Evolutionary conservation across 2,888 invertebrate species (phyloP).

Genomic region (Desoria tigrina): DNA sequence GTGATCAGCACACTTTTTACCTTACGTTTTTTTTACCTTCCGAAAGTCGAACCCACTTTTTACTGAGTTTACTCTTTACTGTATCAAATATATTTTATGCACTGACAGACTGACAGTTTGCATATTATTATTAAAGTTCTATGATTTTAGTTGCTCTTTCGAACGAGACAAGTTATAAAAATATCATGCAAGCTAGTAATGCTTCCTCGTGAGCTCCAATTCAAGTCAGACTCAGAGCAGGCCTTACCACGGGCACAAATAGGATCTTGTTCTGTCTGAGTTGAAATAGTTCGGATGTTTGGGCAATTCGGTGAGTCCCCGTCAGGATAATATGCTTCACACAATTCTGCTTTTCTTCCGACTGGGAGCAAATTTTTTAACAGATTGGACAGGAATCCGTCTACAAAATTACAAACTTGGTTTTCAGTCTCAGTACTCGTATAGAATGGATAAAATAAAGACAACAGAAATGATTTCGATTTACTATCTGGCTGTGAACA

Average conservation of each 20-base stretch:
- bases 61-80: too few relatives aligned
- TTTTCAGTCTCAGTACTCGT: not conserved
- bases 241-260: conserved; percentile 43
- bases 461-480: not conserved
- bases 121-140: too few relatives aligned
- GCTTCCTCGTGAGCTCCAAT: too few relatives aligned
- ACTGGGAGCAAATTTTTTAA: conserved; percentile 37
- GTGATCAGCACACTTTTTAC: too few relatives aligned
- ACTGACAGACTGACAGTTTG: too few relatives aligned
- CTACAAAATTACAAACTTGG: conserved; percentile 10
- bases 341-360: conserved; percentile 2
- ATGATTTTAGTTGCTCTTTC: too few relatives aligned
- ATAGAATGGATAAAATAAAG: not conserved
- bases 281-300: conserved; percentile 28
- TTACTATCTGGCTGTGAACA: not conserved
- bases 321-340: not conserved
- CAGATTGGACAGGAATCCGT: conserved; percentile 36
- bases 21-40: too few relatives aligned
- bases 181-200: too few relatives aligned
- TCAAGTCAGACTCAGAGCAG: too few relatives aligned
- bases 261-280: conserved; percentile 47
- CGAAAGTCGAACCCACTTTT: too few relatives aligned
- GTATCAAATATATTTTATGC: too few relatives aligned
- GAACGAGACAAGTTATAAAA: too few relatives aligned
- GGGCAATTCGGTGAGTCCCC: not conserved